Evolutionary conservation across 2,888 invertebrate genomes (phyloP).

Genomic region (Lasioglossum villosulum): DNA sequence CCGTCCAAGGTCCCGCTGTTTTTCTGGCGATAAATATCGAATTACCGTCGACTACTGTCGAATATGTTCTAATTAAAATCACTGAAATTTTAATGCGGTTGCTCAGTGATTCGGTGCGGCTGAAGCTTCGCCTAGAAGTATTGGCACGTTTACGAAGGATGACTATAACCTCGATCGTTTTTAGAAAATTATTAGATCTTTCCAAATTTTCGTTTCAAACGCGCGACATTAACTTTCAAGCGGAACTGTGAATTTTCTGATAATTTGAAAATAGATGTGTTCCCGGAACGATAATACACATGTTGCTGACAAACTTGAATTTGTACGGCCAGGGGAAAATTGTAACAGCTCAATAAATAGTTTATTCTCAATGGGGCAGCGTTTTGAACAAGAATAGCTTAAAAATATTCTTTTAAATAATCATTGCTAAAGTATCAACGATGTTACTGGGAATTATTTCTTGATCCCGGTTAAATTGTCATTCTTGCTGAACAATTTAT

Average conservation of each 20-base stretch:
- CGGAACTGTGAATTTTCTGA: background rate
- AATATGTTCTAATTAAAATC: conserved; percentile 48
- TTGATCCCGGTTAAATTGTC: background rate
- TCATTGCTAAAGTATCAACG: background rate
- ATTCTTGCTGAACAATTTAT: background rate
- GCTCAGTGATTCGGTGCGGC: conserved; percentile 29
- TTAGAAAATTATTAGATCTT: background rate
- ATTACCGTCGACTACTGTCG: conserved; percentile 33
- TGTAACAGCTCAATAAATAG: background rate
- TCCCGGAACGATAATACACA: background rate
- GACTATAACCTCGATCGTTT: background rate
- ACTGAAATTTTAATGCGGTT: conserved; percentile 23
- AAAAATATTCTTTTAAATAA: background rate
- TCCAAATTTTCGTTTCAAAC: background rate
- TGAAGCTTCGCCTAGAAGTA: background rate
- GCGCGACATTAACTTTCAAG: background rate
- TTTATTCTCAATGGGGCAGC: background rate
- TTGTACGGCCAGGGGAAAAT: background rate
- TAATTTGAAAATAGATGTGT: background rate
- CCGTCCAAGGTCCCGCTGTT: conserved; percentile 48
- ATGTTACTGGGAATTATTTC: background rate
- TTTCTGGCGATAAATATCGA: conserved; percentile 21
- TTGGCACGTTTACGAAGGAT: background rate
- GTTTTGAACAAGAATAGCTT: background rate
- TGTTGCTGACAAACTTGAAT: background rate